Evolutionary conservation across 1,140 invertebrate species (phyloP), one percentile per base, ranked within the genome.

Genomic region (Formica selysi): DNA sequence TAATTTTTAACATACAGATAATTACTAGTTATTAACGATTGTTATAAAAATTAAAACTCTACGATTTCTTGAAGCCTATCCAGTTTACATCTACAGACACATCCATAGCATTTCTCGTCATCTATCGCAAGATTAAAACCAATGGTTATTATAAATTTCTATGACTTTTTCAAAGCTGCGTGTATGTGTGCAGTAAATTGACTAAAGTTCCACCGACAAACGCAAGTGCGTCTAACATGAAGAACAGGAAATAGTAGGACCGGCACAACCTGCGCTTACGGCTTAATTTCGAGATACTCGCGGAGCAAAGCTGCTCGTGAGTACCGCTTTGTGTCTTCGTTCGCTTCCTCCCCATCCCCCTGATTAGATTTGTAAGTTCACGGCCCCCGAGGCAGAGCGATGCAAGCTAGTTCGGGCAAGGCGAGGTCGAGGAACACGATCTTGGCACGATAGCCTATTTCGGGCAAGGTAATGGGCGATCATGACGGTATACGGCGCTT

Each of bases 361-460:
- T 51, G 80, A 90, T 90, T 90, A 90, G 89, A 90, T 90, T 90
- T 61, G 81, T 80, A 81, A 90, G 88, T 90, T 90, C 68, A 54
- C 32, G 48, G 51, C 61, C 48, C 65, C n/a, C 64, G 65, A 76
- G 88, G 76, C 62, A 59, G 38, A 48, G 70, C 68, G 16, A 22
- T 76, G 16, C 57, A 11, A 81, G 76, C 57, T 61, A 73, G 70
- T 61, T 73, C 26, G 44, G 59, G 68, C 10, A 59, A 62, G 38
- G 86, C 22, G 68, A 71, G 76, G 67, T 57, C 11, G 68, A 83
- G 64, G 68, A 81, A 86, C 86, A 87, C 86, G 86, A 64, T 88
- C 91, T 90, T 90, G 80, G 76, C 81, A 92, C 91, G 91, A 92
- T 92, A 90, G 86, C 84, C 89, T 86, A 92, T 92, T 92, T 92